These are phyloP conservation scores for Caretta caretta DNA, from an alignment of 2,113 vertebrate species.

Conservation along the genomic window DNA sequence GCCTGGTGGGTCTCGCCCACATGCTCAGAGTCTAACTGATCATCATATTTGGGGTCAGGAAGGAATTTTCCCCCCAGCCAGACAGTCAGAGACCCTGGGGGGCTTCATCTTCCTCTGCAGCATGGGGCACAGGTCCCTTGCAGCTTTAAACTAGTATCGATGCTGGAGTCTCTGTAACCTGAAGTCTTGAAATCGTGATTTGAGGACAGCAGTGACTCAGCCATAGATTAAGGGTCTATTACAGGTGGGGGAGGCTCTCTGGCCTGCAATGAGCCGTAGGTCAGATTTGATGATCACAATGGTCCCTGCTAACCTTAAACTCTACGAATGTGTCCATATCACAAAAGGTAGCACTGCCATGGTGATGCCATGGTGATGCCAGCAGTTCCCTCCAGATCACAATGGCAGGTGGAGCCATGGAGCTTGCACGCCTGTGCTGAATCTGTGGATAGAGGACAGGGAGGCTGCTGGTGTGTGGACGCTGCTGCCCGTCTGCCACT, in stretches of 20 bases:
- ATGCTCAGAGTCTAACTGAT: background rate
- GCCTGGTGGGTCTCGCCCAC: background rate
- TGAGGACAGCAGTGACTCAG: background rate
- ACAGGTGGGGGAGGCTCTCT: background rate
- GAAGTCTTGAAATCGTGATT: background rate
- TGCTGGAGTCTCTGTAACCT: background rate
- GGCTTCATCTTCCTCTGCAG: background rate
- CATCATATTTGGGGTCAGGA: background rate
- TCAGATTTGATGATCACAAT: background rate
- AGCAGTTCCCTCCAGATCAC: background rate
- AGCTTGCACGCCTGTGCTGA: background rate
- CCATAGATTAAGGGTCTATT: background rate
- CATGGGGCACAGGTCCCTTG: background rate
- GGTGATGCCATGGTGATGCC: rapidly evolving
- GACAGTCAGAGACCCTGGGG: background rate
- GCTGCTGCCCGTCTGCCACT: background rate
- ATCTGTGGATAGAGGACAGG: background rate
- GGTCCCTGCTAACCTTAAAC: background rate
- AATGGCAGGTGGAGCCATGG: background rate
- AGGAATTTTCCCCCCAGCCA: background rate
- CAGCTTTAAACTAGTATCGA: background rate
- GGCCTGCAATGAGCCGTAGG: background rate
- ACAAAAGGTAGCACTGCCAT: background rate
- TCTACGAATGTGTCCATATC: background rate
- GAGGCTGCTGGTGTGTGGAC: background rate